Percentiles rank a stretch among this genome's conserved stretches.
These are phyloP conservation scores for Channa striata DNA, from an alignment of 2,797 vertebrate genomes.

Conservation along the genomic window DNA sequence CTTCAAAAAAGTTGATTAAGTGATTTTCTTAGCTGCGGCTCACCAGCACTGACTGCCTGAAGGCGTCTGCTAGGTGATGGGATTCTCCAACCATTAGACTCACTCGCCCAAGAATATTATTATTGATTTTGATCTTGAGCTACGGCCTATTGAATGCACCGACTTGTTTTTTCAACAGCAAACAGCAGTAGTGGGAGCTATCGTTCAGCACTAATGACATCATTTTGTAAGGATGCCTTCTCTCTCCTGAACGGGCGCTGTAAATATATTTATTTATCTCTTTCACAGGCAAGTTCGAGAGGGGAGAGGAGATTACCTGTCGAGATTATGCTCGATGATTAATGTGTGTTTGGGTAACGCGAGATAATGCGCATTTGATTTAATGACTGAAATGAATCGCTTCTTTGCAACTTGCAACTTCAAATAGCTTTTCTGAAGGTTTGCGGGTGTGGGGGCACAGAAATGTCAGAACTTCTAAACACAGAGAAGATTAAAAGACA, in stretches of 20 bases:
- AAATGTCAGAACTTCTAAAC: constrained; percentile 48
- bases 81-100: constrained; percentile 65
- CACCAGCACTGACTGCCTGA: constrained; percentile 32
- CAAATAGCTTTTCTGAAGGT: constrained; percentile 36
- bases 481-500: constrained; percentile 45
- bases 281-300: constrained; percentile 58
- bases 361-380: constrained; percentile 71
- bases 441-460: not conserved
- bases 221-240: constrained; percentile 66
- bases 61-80: constrained; percentile 59
- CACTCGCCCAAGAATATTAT: constrained; percentile 76
- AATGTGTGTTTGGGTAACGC: constrained; percentile 71
- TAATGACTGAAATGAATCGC: constrained; percentile 73
- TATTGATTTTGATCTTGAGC: constrained; percentile 80
- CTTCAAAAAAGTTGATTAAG: constrained; percentile 52
- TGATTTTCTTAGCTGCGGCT: constrained; percentile 45
- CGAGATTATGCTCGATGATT: constrained; percentile 72
- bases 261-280: constrained; percentile 76
- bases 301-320: constrained; percentile 76
- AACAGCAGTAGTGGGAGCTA: constrained; percentile 70
- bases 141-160: constrained; percentile 59
- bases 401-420: constrained; percentile 60
- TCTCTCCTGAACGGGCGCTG: constrained; percentile 41
- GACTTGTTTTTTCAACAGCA: constrained; percentile 62
- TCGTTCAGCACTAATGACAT: constrained; percentile 74